phyloP scores from a whole-genome alignment of 2,797 vertebrate species.

The Babyrousa celebensis region DNA sequence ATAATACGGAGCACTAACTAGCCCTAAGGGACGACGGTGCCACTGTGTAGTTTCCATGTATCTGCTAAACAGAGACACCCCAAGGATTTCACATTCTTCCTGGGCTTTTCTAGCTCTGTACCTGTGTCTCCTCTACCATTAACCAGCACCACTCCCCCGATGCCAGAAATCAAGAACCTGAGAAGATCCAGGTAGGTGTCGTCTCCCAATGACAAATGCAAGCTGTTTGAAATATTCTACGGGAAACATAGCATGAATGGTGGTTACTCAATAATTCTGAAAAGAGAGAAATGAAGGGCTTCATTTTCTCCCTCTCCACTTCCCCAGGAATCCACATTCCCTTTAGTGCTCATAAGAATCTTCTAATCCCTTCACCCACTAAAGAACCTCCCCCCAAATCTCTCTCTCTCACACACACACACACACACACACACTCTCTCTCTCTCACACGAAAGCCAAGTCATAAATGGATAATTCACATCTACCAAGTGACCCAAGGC shows the following conservation, averaged over 20 bases:
- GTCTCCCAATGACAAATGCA: slow-evolving; percentile 39
- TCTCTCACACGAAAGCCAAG: background rate
- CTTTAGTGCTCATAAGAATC: background rate
- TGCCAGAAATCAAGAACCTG: slow-evolving; percentile 44
- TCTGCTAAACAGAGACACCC: background rate
- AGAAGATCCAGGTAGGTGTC: slow-evolving; percentile 57
- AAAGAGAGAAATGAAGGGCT: slow-evolving; percentile 58
- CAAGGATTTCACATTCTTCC: background rate
- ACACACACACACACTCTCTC: background rate
- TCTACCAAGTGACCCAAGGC: slow-evolving; percentile 42
- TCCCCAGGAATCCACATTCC: slow-evolving; percentile 26
- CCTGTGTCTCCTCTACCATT: background rate
- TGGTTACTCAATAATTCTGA: slow-evolving; percentile 1
- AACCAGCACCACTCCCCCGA: slow-evolving; percentile 29
- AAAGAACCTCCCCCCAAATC: background rate
- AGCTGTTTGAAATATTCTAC: slow-evolving; percentile 55
- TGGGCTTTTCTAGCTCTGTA: background rate
- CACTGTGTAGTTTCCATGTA: background rate
- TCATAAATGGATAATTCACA: slow-evolving; percentile 59
- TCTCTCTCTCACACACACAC: background rate
- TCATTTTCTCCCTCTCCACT: slow-evolving; percentile 38
- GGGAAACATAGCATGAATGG: slow-evolving; percentile 5
- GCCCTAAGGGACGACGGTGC: background rate
- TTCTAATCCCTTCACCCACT: background rate
- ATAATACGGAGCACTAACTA: background rate